Evolutionary conservation across 2,113 vertebrate genomes (phyloP).

Genomic region (Thalassoma bifasciatum): DNA sequence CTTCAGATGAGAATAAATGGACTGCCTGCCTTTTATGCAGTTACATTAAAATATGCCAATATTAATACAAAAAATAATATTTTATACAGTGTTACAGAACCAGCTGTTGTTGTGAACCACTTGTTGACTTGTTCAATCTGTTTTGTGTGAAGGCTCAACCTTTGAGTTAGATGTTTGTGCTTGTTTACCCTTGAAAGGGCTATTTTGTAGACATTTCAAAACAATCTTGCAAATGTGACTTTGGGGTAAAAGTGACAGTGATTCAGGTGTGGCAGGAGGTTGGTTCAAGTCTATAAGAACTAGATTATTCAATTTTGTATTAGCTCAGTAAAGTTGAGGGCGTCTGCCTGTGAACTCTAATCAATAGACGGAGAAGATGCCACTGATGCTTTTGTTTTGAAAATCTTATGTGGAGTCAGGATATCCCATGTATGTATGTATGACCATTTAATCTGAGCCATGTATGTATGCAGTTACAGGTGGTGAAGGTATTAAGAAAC

Average conservation of each 20-base stretch:
- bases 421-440: constrained; percentile 1
- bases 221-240: constrained; percentile 46
- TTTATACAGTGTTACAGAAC: constrained; percentile 45
- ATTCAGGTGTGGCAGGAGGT: constrained; percentile 5
- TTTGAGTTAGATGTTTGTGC: constrained; percentile 41
- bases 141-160: constrained; percentile 23
- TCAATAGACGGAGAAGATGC: constrained; percentile 7
- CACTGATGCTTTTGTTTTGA: neutral
- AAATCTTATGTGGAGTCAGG: neutral
- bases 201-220: constrained; percentile 58
- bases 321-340: constrained; percentile 21
- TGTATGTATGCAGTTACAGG: constrained; percentile 14
- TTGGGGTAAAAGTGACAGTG: neutral
- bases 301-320: constrained; percentile 21
- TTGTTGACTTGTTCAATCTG: constrained; percentile 34
- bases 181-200: constrained; percentile 68
- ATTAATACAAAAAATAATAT: constrained; percentile 34
- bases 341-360: constrained; percentile 27
- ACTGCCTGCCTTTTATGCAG: constrained; percentile 46
- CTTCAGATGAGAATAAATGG: constrained; percentile 28
- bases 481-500: neutral
- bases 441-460: constrained; percentile 11
- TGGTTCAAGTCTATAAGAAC: constrained; percentile 34
- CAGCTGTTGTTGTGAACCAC: constrained; percentile 34
- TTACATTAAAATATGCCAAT: constrained; percentile 54